A percentile compares a stretch with the other conserved stretches of the same genome.
phyloP scores from a whole-genome alignment of 2,797 vertebrate species.

The Microhierax caerulescens region DNA sequence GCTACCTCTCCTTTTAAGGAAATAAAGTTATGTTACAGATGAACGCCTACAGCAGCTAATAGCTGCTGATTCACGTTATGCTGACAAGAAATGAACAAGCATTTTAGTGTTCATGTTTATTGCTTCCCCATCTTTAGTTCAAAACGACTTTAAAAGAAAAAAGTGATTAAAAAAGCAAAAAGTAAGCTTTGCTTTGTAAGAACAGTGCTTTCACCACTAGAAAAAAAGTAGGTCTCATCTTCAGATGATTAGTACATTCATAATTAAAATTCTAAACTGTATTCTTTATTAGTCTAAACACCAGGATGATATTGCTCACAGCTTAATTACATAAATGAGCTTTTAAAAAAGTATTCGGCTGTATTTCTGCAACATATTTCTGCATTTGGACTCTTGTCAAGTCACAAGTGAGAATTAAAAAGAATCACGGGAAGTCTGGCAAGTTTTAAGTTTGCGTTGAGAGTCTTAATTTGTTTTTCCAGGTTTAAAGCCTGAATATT shows the following conservation, averaged over 20 bases:
- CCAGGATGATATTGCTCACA: background rate
- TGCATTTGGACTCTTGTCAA: slow-evolving; percentile 1
- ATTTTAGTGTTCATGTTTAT: slow-evolving; percentile 63
- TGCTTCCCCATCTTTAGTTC: background rate
- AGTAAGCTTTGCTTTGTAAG: background rate
- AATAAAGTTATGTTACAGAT: slow-evolving; percentile 49
- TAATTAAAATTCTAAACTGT: background rate
- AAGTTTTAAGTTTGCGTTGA: background rate
- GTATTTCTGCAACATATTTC: background rate
- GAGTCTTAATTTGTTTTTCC: slow-evolving; percentile 18
- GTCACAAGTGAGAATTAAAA: background rate
- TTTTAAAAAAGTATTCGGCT: background rate
- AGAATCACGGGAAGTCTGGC: slow-evolving; percentile 21
- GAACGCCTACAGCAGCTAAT: slow-evolving; percentile 72
- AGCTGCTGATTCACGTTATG: slow-evolving; percentile 87
- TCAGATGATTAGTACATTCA: background rate
- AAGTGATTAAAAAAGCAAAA: background rate
- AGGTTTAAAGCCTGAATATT: background rate
- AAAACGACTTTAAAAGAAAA: background rate
- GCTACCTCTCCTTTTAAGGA: slow-evolving; percentile 58
- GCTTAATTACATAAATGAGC: background rate
- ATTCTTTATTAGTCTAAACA: background rate
- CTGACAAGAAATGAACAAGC: slow-evolving; percentile 88
- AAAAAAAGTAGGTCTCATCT: background rate
- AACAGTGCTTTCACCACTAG: background rate